Percentiles rank a stretch among this genome's conserved stretches.
Evolutionary conservation across 2,113 vertebrate genomes (phyloP).

Genomic region (Axis porcinus): DNA sequence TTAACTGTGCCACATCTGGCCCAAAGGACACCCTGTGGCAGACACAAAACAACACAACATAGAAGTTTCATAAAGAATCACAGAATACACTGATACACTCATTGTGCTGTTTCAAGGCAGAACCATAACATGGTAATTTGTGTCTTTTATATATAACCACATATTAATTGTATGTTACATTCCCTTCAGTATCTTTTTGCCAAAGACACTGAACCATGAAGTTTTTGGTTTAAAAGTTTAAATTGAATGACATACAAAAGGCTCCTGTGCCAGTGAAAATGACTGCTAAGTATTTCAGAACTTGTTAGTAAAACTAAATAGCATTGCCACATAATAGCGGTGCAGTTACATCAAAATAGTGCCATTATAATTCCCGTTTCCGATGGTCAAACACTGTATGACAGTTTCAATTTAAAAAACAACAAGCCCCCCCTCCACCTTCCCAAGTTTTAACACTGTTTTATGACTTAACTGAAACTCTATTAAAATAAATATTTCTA

Average conservation of each 20-base stretch:
- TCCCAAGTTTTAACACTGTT: constrained; percentile 70
- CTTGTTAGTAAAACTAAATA: constrained; percentile 40
- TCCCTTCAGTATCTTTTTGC: constrained; percentile 48
- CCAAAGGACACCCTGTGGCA: constrained; percentile 22
- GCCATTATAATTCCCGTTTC: neutral
- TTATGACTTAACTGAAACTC: constrained; percentile 62
- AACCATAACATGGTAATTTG: constrained; percentile 22
- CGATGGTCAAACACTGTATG: constrained; percentile 27
- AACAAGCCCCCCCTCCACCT: constrained; percentile 28
- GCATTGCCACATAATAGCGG: neutral
- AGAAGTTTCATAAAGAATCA: constrained; percentile 47
- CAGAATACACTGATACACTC: constrained; percentile 25
- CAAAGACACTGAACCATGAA: constrained; percentile 50
- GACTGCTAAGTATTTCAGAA: constrained; percentile 59
- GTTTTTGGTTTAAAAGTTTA: constrained; percentile 66
- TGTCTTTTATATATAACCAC: constrained; percentile 60
- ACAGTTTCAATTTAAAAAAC: constrained; percentile 30
- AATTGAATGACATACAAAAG: constrained; percentile 55
- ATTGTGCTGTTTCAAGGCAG: constrained; percentile 58
- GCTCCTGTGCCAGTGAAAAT: constrained; percentile 59
- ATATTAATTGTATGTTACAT: constrained; percentile 55
- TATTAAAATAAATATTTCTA: constrained; percentile 69
- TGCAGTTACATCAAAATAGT: constrained; percentile 43
- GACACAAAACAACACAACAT: constrained; percentile 39
- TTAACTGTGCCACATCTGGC: neutral